A percentile compares a stretch with the other conserved stretches of the same genome.
These are phyloP conservation scores for Falco punctatus DNA, from an alignment of 2,113 vertebrate genomes.

Conservation along the genomic window DNA sequence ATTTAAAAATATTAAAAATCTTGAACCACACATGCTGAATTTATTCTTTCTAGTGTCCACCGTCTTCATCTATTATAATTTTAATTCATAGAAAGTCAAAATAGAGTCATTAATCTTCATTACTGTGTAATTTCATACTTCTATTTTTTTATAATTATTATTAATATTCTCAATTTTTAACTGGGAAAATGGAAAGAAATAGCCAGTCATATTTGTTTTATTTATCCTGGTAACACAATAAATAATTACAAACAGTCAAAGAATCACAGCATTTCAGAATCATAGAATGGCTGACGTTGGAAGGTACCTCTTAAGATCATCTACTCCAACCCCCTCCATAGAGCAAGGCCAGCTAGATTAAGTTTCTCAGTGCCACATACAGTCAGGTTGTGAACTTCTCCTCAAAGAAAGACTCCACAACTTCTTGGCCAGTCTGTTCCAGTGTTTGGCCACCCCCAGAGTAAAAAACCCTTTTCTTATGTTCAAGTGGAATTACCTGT, in stretches of 20 bases:
- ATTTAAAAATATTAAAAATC: background rate
- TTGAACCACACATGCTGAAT: background rate
- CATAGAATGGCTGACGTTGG: background rate
- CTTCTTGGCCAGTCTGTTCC: background rate
- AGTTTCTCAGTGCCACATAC: background rate
- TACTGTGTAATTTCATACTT: background rate
- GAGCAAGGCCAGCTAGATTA: background rate
- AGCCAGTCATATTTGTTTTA: background rate
- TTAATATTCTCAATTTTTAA: background rate
- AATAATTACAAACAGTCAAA: background rate
- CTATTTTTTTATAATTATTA: background rate
- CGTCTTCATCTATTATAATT: background rate
- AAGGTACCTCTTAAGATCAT: background rate
- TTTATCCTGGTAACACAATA: background rate
- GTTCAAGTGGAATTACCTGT: background rate
- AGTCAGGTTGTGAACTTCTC: background rate
- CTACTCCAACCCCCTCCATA: background rate
- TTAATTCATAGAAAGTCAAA: background rate
- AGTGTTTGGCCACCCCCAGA: background rate
- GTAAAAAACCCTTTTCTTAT: background rate
- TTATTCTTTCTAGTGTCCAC: background rate
- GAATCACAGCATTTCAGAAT: background rate
- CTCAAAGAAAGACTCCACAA: background rate
- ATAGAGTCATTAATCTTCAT: background rate
- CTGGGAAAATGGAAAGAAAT: background rate